Conservation (phyloP, 1,140 invertebrate genomes). For the Cyclina sinensis region DNA sequence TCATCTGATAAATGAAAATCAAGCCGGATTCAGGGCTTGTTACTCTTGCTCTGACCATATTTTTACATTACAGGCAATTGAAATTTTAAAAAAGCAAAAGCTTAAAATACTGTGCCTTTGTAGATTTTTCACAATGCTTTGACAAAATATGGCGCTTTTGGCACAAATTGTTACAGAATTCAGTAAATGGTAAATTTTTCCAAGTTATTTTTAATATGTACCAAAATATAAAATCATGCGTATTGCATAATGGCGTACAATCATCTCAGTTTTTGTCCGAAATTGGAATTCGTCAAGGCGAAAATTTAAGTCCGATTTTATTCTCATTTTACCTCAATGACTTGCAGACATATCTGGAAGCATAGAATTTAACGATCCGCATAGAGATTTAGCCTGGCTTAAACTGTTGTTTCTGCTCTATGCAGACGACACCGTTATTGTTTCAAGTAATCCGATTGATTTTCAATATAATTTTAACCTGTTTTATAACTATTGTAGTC, state of each 20-base stretch:
- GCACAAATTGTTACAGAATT: too few species aligned
- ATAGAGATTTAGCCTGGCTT: not conserved
- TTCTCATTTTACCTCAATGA: conserved; percentile 35
- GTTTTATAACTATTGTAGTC: conserved; percentile 15
- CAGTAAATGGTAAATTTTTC: too few species aligned
- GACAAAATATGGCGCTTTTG: too few species aligned
- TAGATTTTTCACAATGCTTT: too few species aligned
- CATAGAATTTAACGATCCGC: not conserved
- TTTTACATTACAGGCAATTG: too few species aligned
- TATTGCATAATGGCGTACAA: too few species aligned
- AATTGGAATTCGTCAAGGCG: conserved; percentile 15
- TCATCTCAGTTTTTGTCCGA: conserved; percentile 2
- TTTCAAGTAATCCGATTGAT: too few species aligned
- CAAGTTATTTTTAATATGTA: too few species aligned
- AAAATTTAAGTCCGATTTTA: not conserved
- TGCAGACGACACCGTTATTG: conserved; percentile 33
- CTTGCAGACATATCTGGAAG: not conserved
- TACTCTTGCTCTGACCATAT: conserved; percentile 27
- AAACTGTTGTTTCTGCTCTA: conserved; percentile 29
- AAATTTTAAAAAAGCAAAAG: too few species aligned
- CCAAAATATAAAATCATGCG: too few species aligned
- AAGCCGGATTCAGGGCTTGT: not conserved
- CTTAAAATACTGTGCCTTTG: conserved; percentile 23
- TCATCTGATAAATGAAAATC: not conserved
- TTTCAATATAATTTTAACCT: conserved; percentile 1